Base-by-base conservation (phyloP, 2,888 invertebrate species). In the Polydrusus cervinus region DNA sequence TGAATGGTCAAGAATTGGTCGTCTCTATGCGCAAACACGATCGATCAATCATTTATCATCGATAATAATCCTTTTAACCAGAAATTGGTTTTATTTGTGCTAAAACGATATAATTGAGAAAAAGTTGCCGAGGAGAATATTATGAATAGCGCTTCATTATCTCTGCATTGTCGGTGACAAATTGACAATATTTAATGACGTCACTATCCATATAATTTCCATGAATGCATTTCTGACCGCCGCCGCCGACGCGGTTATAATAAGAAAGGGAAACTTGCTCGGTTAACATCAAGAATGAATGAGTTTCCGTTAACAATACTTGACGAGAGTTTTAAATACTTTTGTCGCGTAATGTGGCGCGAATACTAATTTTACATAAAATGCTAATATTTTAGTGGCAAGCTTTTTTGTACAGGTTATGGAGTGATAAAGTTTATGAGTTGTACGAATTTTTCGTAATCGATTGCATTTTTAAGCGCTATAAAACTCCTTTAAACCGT, bases 261-360 rank as follows among this genome's bases (percentile, higher is more conserved):
- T 66, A 75, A 76, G 72, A 73, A 76, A 66, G 67, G 40, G 73
- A 76, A 65, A 47, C 61, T 60, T 38, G 49, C 62, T 70, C 53
- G 74, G 73, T 71, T 66, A 67, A 57, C 57, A 38, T 71, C 66
- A 75, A 67, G 62, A 73, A 65, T 73, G 55, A 76, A 73, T 69
- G 76, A 69, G 69, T 73, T 73, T 40, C 51, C 60, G 64, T 62
- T 75, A 72, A n/a, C n/a, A n/a, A 72, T 72, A 72, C 61, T 47
- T 62, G 67, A 25, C 61, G 49, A 49, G 61, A 45, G 68, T 74
- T 67, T 66, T 66, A 71, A 34, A 71, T 74, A 65, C n/a, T 74
- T 74, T 65, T 66, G 68, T 68, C 75, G 75, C 61, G 66, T 74
- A 74, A 74, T 74, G 74, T 70, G 64, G 51, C 70, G 60, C 45